Evolutionary conservation across 2,113 vertebrate genomes (phyloP), one percentile per base, ranked within the genome.

Genomic region (Triplophysa dalaica): DNA sequence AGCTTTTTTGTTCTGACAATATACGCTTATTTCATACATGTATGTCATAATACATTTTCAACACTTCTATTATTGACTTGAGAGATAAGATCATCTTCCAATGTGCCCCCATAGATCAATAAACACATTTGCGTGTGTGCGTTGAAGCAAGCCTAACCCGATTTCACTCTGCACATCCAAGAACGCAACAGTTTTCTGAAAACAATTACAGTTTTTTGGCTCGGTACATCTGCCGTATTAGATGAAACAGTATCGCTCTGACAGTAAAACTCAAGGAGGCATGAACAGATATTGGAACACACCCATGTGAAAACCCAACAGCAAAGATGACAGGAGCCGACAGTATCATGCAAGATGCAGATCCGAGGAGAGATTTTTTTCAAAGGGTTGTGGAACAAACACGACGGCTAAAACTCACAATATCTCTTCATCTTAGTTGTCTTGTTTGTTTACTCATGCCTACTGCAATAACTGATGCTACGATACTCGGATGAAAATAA

Each of bases 271-370:
- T 52, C 22, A 50, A 16, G 38, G 17, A 17, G 58, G 72, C 21
- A 17, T 21, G 58, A 70, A 77, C 29, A 56, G 24, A 43, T 60
- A 60, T 22, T 62, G 69, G 62, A 82, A 66, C 41, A 33, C n/a
- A 8, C 12, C 21, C 58, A 43, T 54, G 38, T n/a, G 8, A 58
- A 58, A 58, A 19, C 14, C 3, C 41, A 33, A 17, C 61, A 48
- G 60, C n/a, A 10, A 61, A 66, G 67, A 82, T 65, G 14, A 64
- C 65, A 72, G 60, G 16, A 66, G 9, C 16, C 48, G 29, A 48
- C 29, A 21, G 43, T 19, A 16, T 56, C 61, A 5, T n/a, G 33
- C 48, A 26, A 33, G 62, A 56, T 62, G 48, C n/a, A 16, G 38
- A 48, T 63, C n/a, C 41, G 54, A 73, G 41, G 19, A 60, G n/a